These are phyloP conservation scores for Lysiphlebus fabarum DNA, from an alignment of 1,140 invertebrate genomes.

Conservation along the genomic window DNA sequence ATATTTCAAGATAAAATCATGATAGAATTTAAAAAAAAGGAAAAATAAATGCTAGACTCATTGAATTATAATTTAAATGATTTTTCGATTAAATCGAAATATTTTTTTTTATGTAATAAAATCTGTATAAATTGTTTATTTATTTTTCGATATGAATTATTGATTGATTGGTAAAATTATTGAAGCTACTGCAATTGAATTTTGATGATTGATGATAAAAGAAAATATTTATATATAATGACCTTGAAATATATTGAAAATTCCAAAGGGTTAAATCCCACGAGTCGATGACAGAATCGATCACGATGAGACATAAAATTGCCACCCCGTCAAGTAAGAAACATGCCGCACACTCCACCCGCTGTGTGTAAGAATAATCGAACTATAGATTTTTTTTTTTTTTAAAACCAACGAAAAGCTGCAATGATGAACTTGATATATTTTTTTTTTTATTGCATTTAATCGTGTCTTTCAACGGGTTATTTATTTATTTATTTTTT, in stretches of 20 bases:
- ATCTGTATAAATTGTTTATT: too few species aligned
- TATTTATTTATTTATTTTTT: background rate
- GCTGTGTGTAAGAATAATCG: constrained; percentile 1
- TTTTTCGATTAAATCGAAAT: too few species aligned
- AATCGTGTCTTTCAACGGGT: constrained; percentile 16
- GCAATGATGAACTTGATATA: background rate
- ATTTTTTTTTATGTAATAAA: too few species aligned
- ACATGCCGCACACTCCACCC: background rate
- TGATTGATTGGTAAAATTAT: too few species aligned
- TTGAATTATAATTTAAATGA: too few species aligned
- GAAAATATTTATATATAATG: background rate
- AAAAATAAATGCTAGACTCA: too few species aligned
- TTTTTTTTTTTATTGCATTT: constrained; percentile 2
- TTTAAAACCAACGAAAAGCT: constrained; percentile 1
- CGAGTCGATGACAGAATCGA: constrained; percentile 1
- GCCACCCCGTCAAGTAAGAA: constrained; percentile 14
- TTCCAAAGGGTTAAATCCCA: background rate
- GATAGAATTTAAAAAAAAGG: too few species aligned
- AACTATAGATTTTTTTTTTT: background rate
- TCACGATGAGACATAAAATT: constrained; percentile 8
- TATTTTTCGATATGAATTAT: too few species aligned
- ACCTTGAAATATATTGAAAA: background rate
- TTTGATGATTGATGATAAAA: too few species aligned
- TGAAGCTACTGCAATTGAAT: too few species aligned
- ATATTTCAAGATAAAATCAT: too few species aligned